These are phyloP conservation scores for Hecatera dysodea DNA, from an alignment of 2,888 invertebrate species.

Conservation along the genomic window DNA sequence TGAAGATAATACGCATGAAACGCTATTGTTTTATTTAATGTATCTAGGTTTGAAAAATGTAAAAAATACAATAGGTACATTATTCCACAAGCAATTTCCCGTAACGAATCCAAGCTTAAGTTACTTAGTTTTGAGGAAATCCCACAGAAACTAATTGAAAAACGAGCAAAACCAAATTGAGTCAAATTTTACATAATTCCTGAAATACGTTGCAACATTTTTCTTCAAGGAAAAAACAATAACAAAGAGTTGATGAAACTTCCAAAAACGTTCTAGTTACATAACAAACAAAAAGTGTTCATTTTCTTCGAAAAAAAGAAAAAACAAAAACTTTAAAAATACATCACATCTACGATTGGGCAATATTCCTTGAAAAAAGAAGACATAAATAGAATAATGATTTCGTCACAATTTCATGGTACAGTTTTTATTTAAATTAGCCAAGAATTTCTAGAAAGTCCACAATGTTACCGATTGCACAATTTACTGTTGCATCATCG, in stretches of 20 bases:
- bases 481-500: conserved; percentile 20
- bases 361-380: background rate
- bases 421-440: background rate
- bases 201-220: conserved; percentile 11
- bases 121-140: too few relatives aligned
- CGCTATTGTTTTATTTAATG: too few relatives aligned
- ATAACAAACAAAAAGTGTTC: background rate
- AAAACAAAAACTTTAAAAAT: background rate
- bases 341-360: background rate
- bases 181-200: background rate
- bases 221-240: conserved; percentile 12
- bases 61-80: too few relatives aligned
- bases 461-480: conserved; percentile 23
- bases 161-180: too few relatives aligned
- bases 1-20: too few relatives aligned
- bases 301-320: conserved; percentile 11
- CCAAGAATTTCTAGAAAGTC: conserved; percentile 16
- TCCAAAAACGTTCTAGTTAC: background rate
- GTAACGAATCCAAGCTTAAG: too few relatives aligned
- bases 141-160: too few relatives aligned
- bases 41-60: too few relatives aligned
- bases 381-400: background rate
- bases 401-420: conserved; percentile 1
- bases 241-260: background rate
- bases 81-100: too few relatives aligned